Evolutionary conservation across 2,113 vertebrate species (phyloP).

Genomic region (Ameiurus melas): DNA sequence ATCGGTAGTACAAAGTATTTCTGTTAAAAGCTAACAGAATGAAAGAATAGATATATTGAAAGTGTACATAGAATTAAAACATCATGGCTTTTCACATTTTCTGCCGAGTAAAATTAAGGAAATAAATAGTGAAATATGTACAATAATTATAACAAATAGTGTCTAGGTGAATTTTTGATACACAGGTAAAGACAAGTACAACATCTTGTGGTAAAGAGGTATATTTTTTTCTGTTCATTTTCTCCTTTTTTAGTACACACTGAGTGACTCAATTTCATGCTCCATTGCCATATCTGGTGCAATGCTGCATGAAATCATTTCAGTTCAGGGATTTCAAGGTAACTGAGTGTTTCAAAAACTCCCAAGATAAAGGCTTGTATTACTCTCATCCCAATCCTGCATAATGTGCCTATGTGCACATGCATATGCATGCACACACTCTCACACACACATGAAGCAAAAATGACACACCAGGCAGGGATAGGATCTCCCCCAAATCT

Average conservation of each 20-base stretch:
- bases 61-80: neutral
- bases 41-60: neutral
- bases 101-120: neutral
- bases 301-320: slow-evolving; percentile 79
- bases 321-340: slow-evolving; percentile 77
- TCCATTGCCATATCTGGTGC: slow-evolving; percentile 77
- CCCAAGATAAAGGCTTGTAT: slow-evolving; percentile 75
- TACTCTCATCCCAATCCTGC: slow-evolving; percentile 67
- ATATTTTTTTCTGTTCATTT: slow-evolving; percentile 52
- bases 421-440: neutral
- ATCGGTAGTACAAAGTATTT: neutral
- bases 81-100: neutral
- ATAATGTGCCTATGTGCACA: slow-evolving; percentile 62
- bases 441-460: neutral
- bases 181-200: slow-evolving; percentile 38
- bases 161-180: slow-evolving; percentile 34
- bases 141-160: neutral
- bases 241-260: slow-evolving; percentile 57
- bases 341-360: slow-evolving; percentile 77
- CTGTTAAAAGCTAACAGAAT: neutral
- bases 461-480: neutral
- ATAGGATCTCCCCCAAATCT: slow-evolving; percentile 16
- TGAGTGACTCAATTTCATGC: slow-evolving; percentile 82
- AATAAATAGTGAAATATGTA: neutral
- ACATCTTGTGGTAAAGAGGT: slow-evolving; percentile 54